Base-by-base conservation (phyloP, 2,888 invertebrate species). In the Labia minor region DNA sequence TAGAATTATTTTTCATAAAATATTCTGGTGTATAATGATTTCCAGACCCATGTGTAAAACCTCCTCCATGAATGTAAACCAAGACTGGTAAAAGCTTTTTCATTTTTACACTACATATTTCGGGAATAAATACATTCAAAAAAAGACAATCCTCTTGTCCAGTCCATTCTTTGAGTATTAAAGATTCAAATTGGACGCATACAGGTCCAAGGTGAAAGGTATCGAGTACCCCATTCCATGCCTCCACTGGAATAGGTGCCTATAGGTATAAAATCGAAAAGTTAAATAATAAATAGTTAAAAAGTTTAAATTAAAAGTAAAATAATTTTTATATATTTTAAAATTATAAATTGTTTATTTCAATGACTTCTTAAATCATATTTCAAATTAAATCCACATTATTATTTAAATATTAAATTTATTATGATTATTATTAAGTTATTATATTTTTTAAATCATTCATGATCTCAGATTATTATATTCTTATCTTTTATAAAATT, bases 41-140 rank as follows among this genome's bases (percentile, higher is more conserved):
- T 10, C 21, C 26, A 14, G 64, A 26, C 10, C 64, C 64, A 14
- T 33, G 26, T 3, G 10, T 8, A 33, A 26, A 64, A 16, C 26
- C 64, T 8, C 64, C 64, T 21, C 64, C 64, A 18, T 21, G 64
- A 16, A 64, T 18, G 19, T 64, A 64, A 1, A 64, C 64, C 26
- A 64, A 11, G n/a, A 64, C 33, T 4, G 64, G 64, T 33, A 64
- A 33, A 16, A 19, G n/a, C 6, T 18, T n/a, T 0, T n/a, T 8
- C 2, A 4, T 21, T 14, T 21, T 10, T 2, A 18, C 3, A 11
- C 3, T 3, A 49, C 3, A 21, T 11, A n/a, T 1, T 11, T 19
- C 26, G 8, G 64, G 64, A 18, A 64, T 19, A 33, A 14, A 64
- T 8, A 64, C 19, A 19, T 64, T 64, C n/a, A 64, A 33, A 33